Evolutionary conservation across 2,888 invertebrate genomes (phyloP).

Genomic region (Drosophila paramelanica): DNA sequence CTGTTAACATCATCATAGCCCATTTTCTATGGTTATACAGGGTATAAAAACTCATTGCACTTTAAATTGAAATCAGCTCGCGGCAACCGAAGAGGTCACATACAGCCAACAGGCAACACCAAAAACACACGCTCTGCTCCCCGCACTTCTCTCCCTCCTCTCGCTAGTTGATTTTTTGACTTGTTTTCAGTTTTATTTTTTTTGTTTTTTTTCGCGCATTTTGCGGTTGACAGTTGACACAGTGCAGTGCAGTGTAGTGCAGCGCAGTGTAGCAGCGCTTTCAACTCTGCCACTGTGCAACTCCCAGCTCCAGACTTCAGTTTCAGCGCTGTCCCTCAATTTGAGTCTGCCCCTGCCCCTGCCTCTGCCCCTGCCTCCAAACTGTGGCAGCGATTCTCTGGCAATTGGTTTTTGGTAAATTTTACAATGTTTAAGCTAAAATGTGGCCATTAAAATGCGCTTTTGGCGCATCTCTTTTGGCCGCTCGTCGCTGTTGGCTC

Average conservation of each 20-base stretch:
- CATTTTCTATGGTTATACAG: neutral
- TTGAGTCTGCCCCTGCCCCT: neutral
- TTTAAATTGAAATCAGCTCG: constrained; percentile 76
- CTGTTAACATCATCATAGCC: too few relatives aligned
- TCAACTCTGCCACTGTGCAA: constrained; percentile 9
- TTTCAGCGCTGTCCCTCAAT: constrained; percentile 2
- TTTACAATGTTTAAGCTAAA: constrained; percentile 71
- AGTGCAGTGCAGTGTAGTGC: constrained; percentile 51
- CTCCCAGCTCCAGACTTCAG: constrained; percentile 12
- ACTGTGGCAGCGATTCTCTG: constrained; percentile 28
- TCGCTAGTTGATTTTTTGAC: constrained; percentile 48
- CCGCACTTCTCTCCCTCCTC: neutral
- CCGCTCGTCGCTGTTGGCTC: constrained; percentile 1
- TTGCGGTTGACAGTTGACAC: constrained; percentile 76
- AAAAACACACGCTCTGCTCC: neutral
- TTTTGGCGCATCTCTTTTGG: constrained; percentile 29
- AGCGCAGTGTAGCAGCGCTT: constrained; percentile 9
- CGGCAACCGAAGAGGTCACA: constrained; percentile 53
- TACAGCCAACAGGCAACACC: constrained; percentile 13
- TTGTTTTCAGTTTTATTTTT: constrained; percentile 10
- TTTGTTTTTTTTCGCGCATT: constrained; percentile 61
- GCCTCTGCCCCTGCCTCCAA: neutral
- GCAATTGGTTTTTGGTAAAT: constrained; percentile 59
- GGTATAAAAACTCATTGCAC: constrained; percentile 60
- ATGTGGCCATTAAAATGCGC: constrained; percentile 71